Base-by-base conservation (phyloP, 1,140 invertebrate genomes). In the Danaus melanippus region DNA sequence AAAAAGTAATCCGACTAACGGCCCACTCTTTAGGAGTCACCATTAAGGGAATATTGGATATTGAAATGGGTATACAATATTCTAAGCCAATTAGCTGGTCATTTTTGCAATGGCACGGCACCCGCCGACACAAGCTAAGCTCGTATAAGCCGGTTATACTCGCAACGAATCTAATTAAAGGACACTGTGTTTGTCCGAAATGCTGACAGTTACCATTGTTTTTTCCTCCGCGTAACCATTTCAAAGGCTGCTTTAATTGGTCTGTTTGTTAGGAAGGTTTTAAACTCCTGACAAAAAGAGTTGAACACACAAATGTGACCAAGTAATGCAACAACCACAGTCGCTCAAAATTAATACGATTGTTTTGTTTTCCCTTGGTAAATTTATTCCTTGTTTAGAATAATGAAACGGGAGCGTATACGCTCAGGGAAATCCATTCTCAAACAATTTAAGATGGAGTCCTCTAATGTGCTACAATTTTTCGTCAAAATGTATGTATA, bases 81-180 rank as follows among this genome's bases (percentile, higher is more conserved):
- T 74, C 76, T 84, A 86, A 86, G 81, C 81, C 83, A 83, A 86
- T 86, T 84, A 86, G 81, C 71, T 79, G 75, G 73, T 80, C 76
- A 84, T 84, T 86, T 86, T 84, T 86, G 80, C 75, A 79, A 69
- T 76, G 69, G 75, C 77, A 78, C 69, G 74, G 67, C 71, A 67
- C 74, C 67, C 73, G 69, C 71, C 64, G 63, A 64, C 64, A 69
- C 63, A 49, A 65, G 78, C 72, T 84, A 77, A 85, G 79, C 82
- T 75, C 78, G 74, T 70, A 68, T 84, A 83, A 84, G 79, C 80
- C 78, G 74, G 75, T 82, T 83, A 79, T 75, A 69, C 62, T 71
- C 77, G 71, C 66, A 75, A 77, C 76, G 75, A 86, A 86, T 86
- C 83, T 86, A 86, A 86, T 86, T 86, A 86, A 77, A 84, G 73